phyloP scores from a whole-genome alignment of 2,888 invertebrate genomes.

The Agrotis exclamationis region DNA sequence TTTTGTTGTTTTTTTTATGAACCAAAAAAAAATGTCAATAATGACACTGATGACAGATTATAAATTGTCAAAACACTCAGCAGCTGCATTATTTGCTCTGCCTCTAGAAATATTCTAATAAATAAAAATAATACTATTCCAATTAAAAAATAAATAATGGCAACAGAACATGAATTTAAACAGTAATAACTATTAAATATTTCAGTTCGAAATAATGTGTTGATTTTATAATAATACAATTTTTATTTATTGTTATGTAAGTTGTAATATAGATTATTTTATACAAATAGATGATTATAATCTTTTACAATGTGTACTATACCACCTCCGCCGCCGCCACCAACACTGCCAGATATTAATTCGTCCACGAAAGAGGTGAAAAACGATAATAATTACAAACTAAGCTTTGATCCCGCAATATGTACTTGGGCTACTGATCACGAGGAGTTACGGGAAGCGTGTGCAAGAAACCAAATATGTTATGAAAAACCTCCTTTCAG shows the following conservation, averaged over 20 bases:
- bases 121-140: background rate
- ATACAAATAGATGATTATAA: background rate
- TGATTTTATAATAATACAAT: constrained; percentile 7
- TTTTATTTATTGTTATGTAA: constrained; percentile 56
- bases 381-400: constrained; percentile 49
- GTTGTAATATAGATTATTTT: constrained; percentile 23
- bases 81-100: background rate
- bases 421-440: constrained; percentile 91
- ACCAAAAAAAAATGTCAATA: no score
- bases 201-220: constrained; percentile 7
- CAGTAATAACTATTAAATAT: background rate
- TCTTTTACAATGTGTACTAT: constrained; percentile 79
- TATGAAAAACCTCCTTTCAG: constrained; percentile 86
- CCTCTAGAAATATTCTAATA: background rate
- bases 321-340: constrained; percentile 80
- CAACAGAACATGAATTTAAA: constrained; percentile 25
- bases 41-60: no score
- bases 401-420: constrained; percentile 72
- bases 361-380: constrained; percentile 50
- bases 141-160: background rate
- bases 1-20: no score
- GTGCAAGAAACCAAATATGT: constrained; percentile 90
- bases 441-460: constrained; percentile 91
- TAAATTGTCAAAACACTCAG: constrained; percentile 19
- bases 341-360: constrained; percentile 52